Evolutionary conservation across 2,888 invertebrate species (phyloP), one percentile per base, ranked within the genome.

Genomic region (Eilema caniola): DNA sequence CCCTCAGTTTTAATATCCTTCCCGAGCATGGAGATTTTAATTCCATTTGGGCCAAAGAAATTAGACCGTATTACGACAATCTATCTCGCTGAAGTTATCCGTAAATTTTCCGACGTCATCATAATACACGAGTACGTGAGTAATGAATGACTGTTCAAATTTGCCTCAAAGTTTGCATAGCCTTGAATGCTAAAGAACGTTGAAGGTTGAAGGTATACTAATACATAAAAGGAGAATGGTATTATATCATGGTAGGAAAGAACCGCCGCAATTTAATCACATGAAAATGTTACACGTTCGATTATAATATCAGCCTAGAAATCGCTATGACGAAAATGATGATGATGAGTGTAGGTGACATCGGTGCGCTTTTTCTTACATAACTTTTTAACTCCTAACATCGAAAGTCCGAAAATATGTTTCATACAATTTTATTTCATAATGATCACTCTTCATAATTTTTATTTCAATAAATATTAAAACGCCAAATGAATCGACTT

Each of bases 61-160:
- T 70, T 70, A 63, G 66, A 70, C 57, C 62, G 41, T 63, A 62
- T 70, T 71, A 60, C 71, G 62, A 63, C 64, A 64, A 67, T 71
- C 71, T 71, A 67, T 71, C 71, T 71, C 60, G 60, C 71, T 71
- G 67, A 67, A 60, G 71, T 71, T 64, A 71, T 67, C 67, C 71
- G 53, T 31, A 60, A 67, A 71, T 64, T 67, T 71, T 53, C 67
- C 71, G 59, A 64, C 67, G 64, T 71, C 71, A 71, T 67, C 63
- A 71, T 66, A 66, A 57, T 65, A 56, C 33, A 66, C 24, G 59
- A 66, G 28, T 67, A 64, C 70, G 59, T 67, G 67, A 67, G 67
- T 71, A 71, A 71, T 67, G 67, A 71, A 71, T 71, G 71, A 71
- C 71, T 71, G 71, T 67, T 67, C 67, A 71, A 71, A 63, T 67